Conservation (phyloP, 2,797 vertebrate species). For the Poliocrania exsul region DNA sequence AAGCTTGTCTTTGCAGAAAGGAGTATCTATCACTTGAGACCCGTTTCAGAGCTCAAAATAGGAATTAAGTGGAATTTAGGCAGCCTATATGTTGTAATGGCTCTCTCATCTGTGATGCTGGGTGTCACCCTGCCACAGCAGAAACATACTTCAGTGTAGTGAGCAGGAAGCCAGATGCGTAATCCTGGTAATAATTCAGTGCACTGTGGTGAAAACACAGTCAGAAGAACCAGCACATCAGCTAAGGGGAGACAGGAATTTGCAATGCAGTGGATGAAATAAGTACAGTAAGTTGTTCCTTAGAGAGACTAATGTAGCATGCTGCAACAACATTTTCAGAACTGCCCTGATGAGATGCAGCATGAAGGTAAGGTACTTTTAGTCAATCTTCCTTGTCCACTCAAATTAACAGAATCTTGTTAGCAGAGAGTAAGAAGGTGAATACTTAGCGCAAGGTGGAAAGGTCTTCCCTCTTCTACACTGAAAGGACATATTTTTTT, state of each 20-base stretch:
- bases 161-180: neutral
- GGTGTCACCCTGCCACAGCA: neutral
- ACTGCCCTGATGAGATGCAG: neutral
- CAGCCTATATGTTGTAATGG: neutral
- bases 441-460: neutral
- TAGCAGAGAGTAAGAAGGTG: neutral
- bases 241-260: neutral
- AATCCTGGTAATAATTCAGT: neutral
- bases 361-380: neutral
- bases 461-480: neutral
- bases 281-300: neutral
- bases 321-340: neutral
- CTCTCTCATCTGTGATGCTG: neutral
- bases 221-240: neutral
- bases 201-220: rapidly evolving
- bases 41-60: neutral
- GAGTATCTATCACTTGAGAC: neutral
- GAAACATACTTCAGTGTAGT: neutral
- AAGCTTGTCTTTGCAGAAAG: neutral
- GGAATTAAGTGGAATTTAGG: neutral
- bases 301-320: neutral
- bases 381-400: neutral
- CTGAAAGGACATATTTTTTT: neutral
- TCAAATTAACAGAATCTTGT: neutral
- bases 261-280: neutral